Percentiles rank a stretch among this genome's conserved stretches.
Evolutionary conservation across 2,113 vertebrate species (phyloP).

Genomic region (Ranitomeya variabilis): DNA sequence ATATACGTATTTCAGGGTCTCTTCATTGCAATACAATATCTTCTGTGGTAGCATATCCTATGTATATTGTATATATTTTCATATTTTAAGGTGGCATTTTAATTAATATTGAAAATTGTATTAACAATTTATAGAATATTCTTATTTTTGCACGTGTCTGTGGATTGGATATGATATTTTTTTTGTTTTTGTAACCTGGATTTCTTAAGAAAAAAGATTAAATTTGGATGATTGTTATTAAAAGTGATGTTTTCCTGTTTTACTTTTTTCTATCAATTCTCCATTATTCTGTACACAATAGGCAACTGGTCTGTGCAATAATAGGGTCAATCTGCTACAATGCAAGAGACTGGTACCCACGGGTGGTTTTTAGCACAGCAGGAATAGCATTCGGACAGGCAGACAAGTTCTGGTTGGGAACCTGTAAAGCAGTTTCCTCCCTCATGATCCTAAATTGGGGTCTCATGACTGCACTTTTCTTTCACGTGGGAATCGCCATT

Average conservation of each 20-base stretch:
- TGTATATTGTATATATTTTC: constrained; percentile 55
- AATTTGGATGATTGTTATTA: constrained; percentile 39
- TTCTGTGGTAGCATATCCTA: constrained; percentile 17
- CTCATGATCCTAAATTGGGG: constrained; percentile 71
- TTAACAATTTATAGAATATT: constrained; percentile 54
- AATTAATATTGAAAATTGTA: constrained; percentile 54
- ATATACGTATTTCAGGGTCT: constrained; percentile 48
- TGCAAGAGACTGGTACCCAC: constrained; percentile 43
- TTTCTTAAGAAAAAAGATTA: constrained; percentile 39
- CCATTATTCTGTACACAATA: constrained; percentile 41
- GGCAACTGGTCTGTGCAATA: background rate
- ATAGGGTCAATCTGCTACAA: background rate
- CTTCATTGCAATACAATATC: constrained; percentile 32
- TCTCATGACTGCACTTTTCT: constrained; percentile 84
- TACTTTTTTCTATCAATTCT: background rate
- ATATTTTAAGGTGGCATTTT: constrained; percentile 39
- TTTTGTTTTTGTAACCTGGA: constrained; percentile 43
- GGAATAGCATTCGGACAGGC: constrained; percentile 61
- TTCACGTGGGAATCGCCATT: constrained; percentile 98
- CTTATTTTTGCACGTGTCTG: constrained; percentile 51
- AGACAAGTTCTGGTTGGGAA: constrained; percentile 83
- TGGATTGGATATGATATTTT: constrained; percentile 9
- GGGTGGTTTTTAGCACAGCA: constrained; percentile 62
- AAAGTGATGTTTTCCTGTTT: constrained; percentile 17
- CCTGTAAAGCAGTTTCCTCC: constrained; percentile 81